Percentiles rank a stretch among this genome's conserved stretches.
Conservation (phyloP, 35 echinoderm and acorn worm species). For the Eucidaris tribuloides region DNA sequence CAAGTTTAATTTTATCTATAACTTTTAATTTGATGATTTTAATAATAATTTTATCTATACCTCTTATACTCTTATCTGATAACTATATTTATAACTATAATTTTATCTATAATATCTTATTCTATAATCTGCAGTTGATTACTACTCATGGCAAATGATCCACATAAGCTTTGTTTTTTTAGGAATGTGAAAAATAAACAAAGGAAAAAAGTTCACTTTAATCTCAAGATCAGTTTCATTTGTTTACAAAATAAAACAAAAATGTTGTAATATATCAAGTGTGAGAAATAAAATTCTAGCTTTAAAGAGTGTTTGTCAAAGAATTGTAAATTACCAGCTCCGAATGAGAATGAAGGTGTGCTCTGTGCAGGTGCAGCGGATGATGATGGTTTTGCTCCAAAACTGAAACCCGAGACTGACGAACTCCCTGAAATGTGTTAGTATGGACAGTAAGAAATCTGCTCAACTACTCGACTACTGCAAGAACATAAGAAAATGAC, state of each 20-base stretch:
- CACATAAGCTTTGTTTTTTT: background rate
- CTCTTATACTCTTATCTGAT: background rate
- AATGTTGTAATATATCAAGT: no score
- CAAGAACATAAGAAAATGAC: background rate
- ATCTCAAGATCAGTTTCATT: background rate
- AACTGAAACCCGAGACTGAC: conserved; percentile 29
- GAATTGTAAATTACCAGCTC: background rate
- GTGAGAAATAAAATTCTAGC: background rate
- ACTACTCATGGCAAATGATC: background rate
- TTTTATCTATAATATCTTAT: background rate
- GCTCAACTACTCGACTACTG: background rate
- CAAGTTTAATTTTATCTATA: no score
- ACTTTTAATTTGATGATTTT: no score
- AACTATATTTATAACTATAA: background rate
- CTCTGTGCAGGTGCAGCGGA: background rate
- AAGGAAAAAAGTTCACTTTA: background rate
- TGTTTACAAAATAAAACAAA: no score
- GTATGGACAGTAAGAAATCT: background rate
- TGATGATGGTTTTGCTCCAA: conserved; percentile 12
- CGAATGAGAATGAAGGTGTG: conserved; percentile 32
- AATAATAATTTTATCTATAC: no score
- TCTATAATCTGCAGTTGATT: background rate
- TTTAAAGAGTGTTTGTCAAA: background rate
- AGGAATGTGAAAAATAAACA: background rate
- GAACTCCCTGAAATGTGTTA: background rate